Evolutionary conservation across 2,113 vertebrate genomes (phyloP).

Genomic region (Corynorhinus townsendii): DNA sequence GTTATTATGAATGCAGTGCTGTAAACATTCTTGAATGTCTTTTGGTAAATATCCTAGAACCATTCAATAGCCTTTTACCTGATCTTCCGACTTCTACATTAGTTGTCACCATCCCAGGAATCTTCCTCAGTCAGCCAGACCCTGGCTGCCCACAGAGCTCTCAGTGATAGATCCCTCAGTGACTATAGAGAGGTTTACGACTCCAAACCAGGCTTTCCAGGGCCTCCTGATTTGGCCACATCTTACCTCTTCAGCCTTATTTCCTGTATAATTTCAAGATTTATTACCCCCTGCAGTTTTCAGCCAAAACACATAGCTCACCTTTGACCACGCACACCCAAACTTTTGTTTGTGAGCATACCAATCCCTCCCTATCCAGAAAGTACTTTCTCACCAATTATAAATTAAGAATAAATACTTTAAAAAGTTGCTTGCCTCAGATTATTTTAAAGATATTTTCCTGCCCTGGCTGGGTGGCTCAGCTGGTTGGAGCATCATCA

Average conservation of each 20-base stretch:
- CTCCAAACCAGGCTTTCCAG: neutral
- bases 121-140: too few relatives aligned
- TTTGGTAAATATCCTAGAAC: neutral
- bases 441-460: neutral
- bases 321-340: neutral
- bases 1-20: neutral
- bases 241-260: neutral
- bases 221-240: neutral
- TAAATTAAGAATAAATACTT: slow-evolving; percentile 46
- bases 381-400: slow-evolving; percentile 36
- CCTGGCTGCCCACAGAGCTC: neutral
- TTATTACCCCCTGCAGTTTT: neutral
- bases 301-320: slow-evolving; percentile 20
- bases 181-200: neutral
- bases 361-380: neutral
- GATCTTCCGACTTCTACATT: neutral
- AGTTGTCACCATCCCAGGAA: neutral
- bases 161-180: too few relatives aligned
- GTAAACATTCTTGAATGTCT: neutral
- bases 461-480: neutral
- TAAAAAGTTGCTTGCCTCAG: slow-evolving; percentile 11
- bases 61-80: neutral
- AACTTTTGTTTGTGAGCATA: slow-evolving; percentile 9
- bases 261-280: neutral
- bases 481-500: neutral